Base-by-base conservation (phyloP, 2,797 vertebrate genomes). In the Channa striata region DNA sequence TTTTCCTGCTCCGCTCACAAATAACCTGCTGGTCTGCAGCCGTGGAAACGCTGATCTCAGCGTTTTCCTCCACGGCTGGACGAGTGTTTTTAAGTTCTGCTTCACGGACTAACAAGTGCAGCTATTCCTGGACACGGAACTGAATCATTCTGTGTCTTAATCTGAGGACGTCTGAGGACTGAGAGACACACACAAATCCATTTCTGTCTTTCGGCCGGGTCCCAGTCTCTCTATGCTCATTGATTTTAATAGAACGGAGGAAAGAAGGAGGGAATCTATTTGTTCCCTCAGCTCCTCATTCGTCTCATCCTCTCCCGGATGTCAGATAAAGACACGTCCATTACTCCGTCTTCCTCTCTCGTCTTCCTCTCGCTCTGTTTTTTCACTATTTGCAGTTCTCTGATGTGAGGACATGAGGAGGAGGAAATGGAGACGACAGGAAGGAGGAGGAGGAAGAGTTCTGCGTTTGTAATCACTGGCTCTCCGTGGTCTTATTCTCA, bases 381-480 rank as follows among this genome's bases (percentile, higher is more conserved):
- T 30, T 30, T 4, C 6, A 30, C 4, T 36, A 0, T 5, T 20
- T 37, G 19, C 25, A 8, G 33, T 19, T 40, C 40, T 52, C 33
- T 51, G 43, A 77, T 34, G 39, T 25, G 63, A 14, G 11, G 17
- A 72, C 23, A 21, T 0, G 47, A 48, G 5, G 54, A 51, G 43
- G 12, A 63, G 58, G 44, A 72, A 23, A 40, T 25, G 25, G 23
- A 46, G 20, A 48, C 14, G 37, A 23, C 2, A 5, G 16, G n/a
- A 43, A 65, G 20, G 67, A 46, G 21, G 33, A 47, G 6, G 49
- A 47, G 42, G 19, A 44, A 6, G 59, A 49, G 39, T 8, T 78
- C 80, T 87, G 80, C 56, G 52, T 84, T 77, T 85, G 64, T 68
- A 77, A 85, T 87, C 78, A 81, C 14, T 10, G 12, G 48, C 34